Evolutionary conservation across 2,888 invertebrate genomes (phyloP), one percentile per base, ranked within the genome.

Genomic region (Hetaerina titia): DNA sequence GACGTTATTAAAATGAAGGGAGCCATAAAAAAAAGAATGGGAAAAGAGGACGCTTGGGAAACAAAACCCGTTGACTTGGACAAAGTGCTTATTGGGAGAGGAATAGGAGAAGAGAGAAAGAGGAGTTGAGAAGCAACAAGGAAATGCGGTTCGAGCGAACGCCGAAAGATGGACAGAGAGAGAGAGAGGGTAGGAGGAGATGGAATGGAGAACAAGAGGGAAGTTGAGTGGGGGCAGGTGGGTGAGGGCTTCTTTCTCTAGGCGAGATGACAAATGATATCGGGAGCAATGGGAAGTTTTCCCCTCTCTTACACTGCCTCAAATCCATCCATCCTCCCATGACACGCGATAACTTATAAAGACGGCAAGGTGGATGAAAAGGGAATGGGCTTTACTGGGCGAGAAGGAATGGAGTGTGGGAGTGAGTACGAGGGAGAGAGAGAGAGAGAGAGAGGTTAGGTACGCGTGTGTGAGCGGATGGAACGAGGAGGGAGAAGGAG

Each of bases 181-280:
- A 19, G 19, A 69, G 69, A 22, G 31, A 90, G 57, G 58, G 89
- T 58, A 15, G 57, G 45, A n/a, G n/a, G 13, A 25, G 22, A 19
- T 25, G 25, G 57, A 60, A 56, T 57, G 25, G 25, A 58, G 0
- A 25, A 17, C 58, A 90, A 25, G 58, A 60, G 15, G 60, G 25
- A 13, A 0, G 58, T 90, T 22, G 58, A 11, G n/a, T 60, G 60
- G 60, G 15, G 58, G 19, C 13, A 17, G 90, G 60, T 13, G 69
- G n/a, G 6, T 9, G 69, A 69, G 81, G 81, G n/a, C 69, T 22
- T 22, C 81, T 81, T 81, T 81, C 81, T 81, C 81, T 31, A 81
- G 81, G 81, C 81, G 81, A 81, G 81, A 81, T 81, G 81, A 81
- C 81, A 81, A 81, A 81, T 81, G 81, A 81, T 81, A 81, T 25